phyloP scores from a whole-genome alignment of 2,797 vertebrate genomes.

The Myoxocephalus aenaeus region DNA sequence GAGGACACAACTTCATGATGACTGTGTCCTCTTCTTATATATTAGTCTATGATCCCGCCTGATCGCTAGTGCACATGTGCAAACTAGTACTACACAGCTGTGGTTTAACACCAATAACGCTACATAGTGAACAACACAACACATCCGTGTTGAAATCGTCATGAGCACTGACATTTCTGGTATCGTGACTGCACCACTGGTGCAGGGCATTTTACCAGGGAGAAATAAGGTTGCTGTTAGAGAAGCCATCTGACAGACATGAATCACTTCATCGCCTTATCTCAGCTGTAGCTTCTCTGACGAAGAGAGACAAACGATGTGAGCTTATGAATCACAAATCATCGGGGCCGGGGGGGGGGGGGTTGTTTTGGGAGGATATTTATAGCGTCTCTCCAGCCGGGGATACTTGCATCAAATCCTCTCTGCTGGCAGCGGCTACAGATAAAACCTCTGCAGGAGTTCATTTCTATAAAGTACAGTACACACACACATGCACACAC shows the following conservation, averaged over 20 bases:
- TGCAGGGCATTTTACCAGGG: background rate
- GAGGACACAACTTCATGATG: no score
- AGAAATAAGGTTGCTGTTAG: background rate
- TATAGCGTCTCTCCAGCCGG: conserved; percentile 26
- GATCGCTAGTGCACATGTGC: no score
- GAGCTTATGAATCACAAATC: conserved; percentile 12
- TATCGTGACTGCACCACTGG: background rate
- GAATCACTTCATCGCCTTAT: background rate
- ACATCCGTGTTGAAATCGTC: no score
- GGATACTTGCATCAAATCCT: conserved; percentile 30
- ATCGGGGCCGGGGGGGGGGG: background rate
- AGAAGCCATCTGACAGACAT: background rate
- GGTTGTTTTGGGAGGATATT: conserved; percentile 27
- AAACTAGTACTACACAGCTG: no score
- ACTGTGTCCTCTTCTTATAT: no score
- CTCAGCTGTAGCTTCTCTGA: background rate
- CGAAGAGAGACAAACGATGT: background rate
- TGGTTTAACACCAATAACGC: no score
- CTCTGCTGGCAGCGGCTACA: conserved; percentile 11
- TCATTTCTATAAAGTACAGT: conserved; percentile 21
- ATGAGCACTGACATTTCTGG: background rate
- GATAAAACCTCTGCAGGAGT: conserved; percentile 28
- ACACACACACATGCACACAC: background rate
- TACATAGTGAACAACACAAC: no score
- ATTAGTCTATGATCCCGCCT: no score